Conservation (phyloP, 2,888 invertebrate species). For the Tortricodes alternella region DNA sequence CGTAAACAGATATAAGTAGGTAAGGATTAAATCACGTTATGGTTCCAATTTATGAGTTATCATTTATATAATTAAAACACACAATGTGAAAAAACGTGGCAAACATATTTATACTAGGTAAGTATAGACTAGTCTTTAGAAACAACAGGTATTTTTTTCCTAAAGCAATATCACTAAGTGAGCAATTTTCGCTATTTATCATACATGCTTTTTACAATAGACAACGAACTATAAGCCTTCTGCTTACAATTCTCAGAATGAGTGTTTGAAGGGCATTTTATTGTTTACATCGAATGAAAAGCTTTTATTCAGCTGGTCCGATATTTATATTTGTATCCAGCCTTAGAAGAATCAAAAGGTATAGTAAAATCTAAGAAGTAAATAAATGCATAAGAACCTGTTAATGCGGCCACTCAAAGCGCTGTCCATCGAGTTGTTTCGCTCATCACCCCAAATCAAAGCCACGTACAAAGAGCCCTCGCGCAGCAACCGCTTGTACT, state of each 20-base stretch:
- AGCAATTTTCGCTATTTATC: slow-evolving; percentile 69
- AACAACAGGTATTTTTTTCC: slow-evolving; percentile 48
- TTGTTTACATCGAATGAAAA: slow-evolving; percentile 13
- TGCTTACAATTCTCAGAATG: slow-evolving; percentile 37
- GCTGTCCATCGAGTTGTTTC: slow-evolving; percentile 85
- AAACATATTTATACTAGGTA: not conserved
- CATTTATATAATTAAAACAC: not conserved
- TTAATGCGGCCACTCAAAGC: slow-evolving; percentile 88
- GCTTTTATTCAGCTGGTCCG: slow-evolving; percentile 3
- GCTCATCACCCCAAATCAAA: slow-evolving; percentile 87
- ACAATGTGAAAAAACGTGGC: not conserved
- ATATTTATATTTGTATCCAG: not conserved
- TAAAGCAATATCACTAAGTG: slow-evolving; percentile 48
- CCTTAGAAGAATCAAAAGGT: not conserved
- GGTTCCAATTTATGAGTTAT: slow-evolving; percentile 1
- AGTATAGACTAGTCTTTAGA: not conserved
- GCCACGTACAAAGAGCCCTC: slow-evolving; percentile 91
- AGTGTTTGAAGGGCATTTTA: slow-evolving; percentile 41
- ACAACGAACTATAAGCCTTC: slow-evolving; percentile 49
- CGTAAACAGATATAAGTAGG: not conserved
- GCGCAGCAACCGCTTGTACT: slow-evolving; percentile 89
- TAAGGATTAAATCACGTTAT: not conserved
- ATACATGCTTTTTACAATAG: slow-evolving; percentile 62
- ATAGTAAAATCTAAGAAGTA: not conserved
- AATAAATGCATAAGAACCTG: slow-evolving; percentile 59